Base-by-base conservation (phyloP, 2,113 vertebrate genomes). In the Psittacara wagleri region DNA sequence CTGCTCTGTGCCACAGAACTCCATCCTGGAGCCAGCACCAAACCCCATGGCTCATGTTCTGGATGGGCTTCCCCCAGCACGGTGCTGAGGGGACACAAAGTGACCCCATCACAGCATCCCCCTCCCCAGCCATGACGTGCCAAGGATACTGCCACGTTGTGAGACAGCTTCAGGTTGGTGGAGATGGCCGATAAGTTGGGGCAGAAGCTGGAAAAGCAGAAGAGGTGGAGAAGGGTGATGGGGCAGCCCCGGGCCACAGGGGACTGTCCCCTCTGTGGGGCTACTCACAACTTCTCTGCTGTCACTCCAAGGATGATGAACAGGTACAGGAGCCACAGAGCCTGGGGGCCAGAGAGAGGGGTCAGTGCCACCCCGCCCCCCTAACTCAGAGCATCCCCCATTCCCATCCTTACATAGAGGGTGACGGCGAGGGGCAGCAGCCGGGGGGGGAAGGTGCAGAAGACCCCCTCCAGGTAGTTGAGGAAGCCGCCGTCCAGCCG, bases 81-180 rank as follows among this genome's bases (percentile, higher is more conserved):
- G 0, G 24, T 11, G 41, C 35, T 1, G 0, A 80, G 28, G 33
- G 48, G 59, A 73, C 51, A 17, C 9, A 44, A 64, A 59, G 29
- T 24, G 25, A 8, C 41, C 29, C 67, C 5, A 4, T 6, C 25
- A 28, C 0, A 0, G 83, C 19, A 28, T 1, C 12, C 22, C 39
- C 39, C 16, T 43, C 16, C 49, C 49, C 39, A 1, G 3, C 1
- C 57, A 23, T 23, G 19, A 19, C 20, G 7, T 12, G 5, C 2
- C 77, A 99, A 99, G 98, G 99, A 99, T 99, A 99, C 98, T 93
- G 99, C 99, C 95, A 99, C 99, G 1, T 99, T 99, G 98, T 99
- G 99, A 48, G 98, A 98, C 83, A 99, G 98, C 95, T 96, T 98
- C 94, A 99, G 97, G 18, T 95, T 98, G 83, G 98, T 98, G 31